Conservation (phyloP, 1,140 invertebrate species). For the Eriosoma lanigerum region DNA sequence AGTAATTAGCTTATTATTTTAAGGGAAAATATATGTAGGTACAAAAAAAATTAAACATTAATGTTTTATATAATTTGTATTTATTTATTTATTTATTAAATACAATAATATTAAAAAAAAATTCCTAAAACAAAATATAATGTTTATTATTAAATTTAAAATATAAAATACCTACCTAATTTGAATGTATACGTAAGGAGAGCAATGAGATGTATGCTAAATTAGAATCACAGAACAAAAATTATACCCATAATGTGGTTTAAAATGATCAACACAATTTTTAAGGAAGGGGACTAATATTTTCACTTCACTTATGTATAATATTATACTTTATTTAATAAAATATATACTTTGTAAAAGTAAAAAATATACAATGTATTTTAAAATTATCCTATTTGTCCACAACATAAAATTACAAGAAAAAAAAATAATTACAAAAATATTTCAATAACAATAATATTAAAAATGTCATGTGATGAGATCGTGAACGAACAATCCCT, state of each 20-base stretch:
- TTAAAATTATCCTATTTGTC: slow-evolving; percentile 32
- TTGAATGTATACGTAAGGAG: neutral
- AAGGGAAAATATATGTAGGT: too few relatives aligned
- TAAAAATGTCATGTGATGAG: slow-evolving; percentile 49
- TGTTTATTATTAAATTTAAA: neutral
- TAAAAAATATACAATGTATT: slow-evolving; percentile 29
- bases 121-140: too few relatives aligned
- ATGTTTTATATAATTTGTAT: neutral
- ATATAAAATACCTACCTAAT: slow-evolving; percentile 8
- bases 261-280: neutral
- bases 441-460: slow-evolving; percentile 52
- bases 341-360: slow-evolving; percentile 7
- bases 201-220: slow-evolving; percentile 11
- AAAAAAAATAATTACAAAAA: slow-evolving; percentile 45
- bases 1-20: too few relatives aligned
- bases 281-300: neutral
- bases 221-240: slow-evolving; percentile 40
- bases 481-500: slow-evolving; percentile 51
- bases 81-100: neutral
- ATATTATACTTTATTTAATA: slow-evolving; percentile 20
- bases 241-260: neutral
- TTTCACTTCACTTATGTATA: slow-evolving; percentile 23
- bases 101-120: neutral
- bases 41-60: neutral
- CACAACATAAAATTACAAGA: slow-evolving; percentile 41